Evolutionary conservation across 2,113 vertebrate genomes (phyloP).

Genomic region (Aegithalos caudatus): DNA sequence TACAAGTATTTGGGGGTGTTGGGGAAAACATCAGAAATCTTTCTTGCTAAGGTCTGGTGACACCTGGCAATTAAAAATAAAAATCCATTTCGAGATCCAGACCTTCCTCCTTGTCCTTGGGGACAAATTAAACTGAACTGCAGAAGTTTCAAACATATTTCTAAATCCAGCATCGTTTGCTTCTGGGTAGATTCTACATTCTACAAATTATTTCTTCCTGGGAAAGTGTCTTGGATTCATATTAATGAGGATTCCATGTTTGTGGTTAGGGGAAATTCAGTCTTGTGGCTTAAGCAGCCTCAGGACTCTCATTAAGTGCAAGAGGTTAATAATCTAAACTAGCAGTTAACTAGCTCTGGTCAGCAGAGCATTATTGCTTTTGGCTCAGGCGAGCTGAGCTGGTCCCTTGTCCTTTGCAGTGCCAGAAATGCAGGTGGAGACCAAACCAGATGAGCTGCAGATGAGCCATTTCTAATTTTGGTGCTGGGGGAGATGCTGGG

Average conservation of each 20-base stretch:
- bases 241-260: slow-evolving; percentile 61
- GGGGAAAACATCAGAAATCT: slow-evolving; percentile 23
- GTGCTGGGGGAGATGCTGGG: not conserved
- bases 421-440: not conserved
- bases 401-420: not conserved
- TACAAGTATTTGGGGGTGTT: not conserved
- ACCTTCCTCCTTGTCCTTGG: slow-evolving; percentile 24
- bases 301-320: slow-evolving; percentile 57
- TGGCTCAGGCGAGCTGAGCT: not conserved
- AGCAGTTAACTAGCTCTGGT: slow-evolving; percentile 59
- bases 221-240: slow-evolving; percentile 46
- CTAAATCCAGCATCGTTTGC: slow-evolving; percentile 28
- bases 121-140: slow-evolving; percentile 43
- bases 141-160: slow-evolving; percentile 2
- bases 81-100: slow-evolving; percentile 28
- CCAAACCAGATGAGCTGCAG: not conserved
- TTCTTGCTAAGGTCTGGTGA: slow-evolving; percentile 29
- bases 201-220: slow-evolving; percentile 43
- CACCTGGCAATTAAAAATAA: slow-evolving; percentile 55
- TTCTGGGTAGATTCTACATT: slow-evolving; percentile 42
- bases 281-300: slow-evolving; percentile 53
- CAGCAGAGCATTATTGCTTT: slow-evolving; percentile 37
- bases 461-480: not conserved
- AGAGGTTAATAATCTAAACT: slow-evolving; percentile 62
- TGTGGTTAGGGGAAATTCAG: slow-evolving; percentile 54